These are phyloP conservation scores for Alectura lathami DNA, from an alignment of 2,113 vertebrate species.

Conservation along the genomic window DNA sequence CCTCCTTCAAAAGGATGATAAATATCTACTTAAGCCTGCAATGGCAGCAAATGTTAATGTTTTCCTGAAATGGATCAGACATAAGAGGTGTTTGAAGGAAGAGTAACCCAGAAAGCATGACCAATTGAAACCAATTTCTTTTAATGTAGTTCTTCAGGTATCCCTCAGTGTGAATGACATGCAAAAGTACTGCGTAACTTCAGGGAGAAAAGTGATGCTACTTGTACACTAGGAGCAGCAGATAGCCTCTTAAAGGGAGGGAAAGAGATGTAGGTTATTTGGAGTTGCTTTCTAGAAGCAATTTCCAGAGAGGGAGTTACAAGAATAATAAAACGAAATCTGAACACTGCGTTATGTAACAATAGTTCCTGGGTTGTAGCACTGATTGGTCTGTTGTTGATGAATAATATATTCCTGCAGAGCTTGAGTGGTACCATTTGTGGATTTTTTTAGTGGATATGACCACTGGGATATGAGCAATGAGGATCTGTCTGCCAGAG, in stretches of 20 bases:
- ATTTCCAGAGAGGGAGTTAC: not conserved
- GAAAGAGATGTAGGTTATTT: not conserved
- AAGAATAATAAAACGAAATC: not conserved
- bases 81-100: constrained; percentile 20
- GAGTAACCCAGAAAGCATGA: not conserved
- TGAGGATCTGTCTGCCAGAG: not conserved
- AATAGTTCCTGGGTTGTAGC: not conserved
- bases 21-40: constrained; percentile 14
- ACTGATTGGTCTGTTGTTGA: not conserved
- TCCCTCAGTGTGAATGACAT: not conserved
- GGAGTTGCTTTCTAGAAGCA: not conserved
- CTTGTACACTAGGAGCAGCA: not conserved
- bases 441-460: not conserved
- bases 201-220: not conserved
- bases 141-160: constrained; percentile 6
- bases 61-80: constrained; percentile 27
- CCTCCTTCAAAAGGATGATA: constrained; percentile 7
- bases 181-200: not conserved
- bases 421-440: not conserved
- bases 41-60: constrained; percentile 33
- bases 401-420: not conserved
- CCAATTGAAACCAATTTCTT: not conserved
- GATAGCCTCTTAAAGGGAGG: not conserved
- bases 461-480: not conserved
- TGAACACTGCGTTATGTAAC: not conserved